A percentile compares a stretch with the other conserved stretches of the same genome.
Conservation (phyloP, 1,140 invertebrate species). For the Diorhabda sublineata region DNA sequence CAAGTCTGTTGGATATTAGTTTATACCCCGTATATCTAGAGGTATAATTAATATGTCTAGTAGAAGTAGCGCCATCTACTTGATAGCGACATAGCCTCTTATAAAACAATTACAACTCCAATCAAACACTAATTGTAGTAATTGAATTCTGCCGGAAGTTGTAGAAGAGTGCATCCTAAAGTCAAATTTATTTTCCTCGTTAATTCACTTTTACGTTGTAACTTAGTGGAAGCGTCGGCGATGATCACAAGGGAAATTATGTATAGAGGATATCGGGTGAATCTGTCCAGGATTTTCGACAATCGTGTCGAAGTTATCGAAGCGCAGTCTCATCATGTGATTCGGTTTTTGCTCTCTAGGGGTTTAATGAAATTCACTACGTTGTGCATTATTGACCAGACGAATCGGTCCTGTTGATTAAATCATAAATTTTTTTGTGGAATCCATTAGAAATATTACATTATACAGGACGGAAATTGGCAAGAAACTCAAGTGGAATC, state of each 20-base stretch:
- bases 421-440: neutral
- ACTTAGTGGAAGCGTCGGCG: slow-evolving; percentile 2
- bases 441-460: too few relatives aligned
- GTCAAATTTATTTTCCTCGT: neutral
- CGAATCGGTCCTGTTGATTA: neutral
- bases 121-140: neutral
- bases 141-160: neutral
- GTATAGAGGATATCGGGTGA: neutral
- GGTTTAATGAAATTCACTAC: neutral
- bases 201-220: slow-evolving; percentile 1
- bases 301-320: slow-evolving; percentile 1
- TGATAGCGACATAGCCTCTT: neutral
- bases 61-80: too few relatives aligned
- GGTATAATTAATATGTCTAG: too few relatives aligned
- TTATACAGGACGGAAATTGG: too few relatives aligned
- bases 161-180: neutral
- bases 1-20: too few relatives aligned
- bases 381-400: neutral
- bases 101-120: neutral
- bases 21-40: too few relatives aligned
- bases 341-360: neutral
- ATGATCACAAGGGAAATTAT: slow-evolving; percentile 13
- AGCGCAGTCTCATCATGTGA: slow-evolving; percentile 1
- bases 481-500: too few relatives aligned
- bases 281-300: slow-evolving; percentile 5